These are phyloP conservation scores for Indicator indicator DNA, from an alignment of 2,113 vertebrate genomes.

Conservation along the genomic window DNA sequence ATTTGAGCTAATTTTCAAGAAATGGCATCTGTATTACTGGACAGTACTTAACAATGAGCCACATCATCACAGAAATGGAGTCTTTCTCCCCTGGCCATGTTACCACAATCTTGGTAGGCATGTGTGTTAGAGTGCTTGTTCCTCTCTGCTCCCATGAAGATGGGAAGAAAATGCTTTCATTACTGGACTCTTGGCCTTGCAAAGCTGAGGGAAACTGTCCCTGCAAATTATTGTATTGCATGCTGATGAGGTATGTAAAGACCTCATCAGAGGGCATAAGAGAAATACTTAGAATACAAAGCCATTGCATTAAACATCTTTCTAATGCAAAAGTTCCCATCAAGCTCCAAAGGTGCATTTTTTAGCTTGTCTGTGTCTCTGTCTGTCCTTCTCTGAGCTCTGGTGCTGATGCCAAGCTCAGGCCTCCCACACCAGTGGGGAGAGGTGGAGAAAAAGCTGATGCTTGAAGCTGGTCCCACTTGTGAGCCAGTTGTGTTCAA, in stretches of 20 bases:
- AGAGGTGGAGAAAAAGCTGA: background rate
- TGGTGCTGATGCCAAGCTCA: accelerated
- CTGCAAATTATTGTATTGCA: background rate
- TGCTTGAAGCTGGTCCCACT: background rate
- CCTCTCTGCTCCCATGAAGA: background rate
- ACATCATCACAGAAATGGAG: background rate
- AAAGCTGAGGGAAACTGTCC: background rate
- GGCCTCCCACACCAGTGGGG: accelerated
- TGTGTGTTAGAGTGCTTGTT: background rate
- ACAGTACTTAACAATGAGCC: background rate
- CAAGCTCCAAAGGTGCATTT: accelerated
- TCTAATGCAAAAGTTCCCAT: background rate
- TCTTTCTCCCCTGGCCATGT: background rate
- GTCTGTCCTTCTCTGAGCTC: accelerated
- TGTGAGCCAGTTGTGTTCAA: background rate
- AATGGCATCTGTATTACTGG: background rate
- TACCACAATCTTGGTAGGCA: background rate
- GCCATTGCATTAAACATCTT: background rate
- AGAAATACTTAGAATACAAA: background rate
- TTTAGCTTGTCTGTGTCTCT: accelerated
- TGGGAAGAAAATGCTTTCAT: background rate
- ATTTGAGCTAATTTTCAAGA: constrained; percentile 4
- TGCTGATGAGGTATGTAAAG: background rate
- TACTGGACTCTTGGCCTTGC: background rate
- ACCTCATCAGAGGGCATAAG: background rate